Evolutionary conservation across 2,888 invertebrate genomes (phyloP), one percentile per base, ranked within the genome.

Genomic region (Amiota mariae): DNA sequence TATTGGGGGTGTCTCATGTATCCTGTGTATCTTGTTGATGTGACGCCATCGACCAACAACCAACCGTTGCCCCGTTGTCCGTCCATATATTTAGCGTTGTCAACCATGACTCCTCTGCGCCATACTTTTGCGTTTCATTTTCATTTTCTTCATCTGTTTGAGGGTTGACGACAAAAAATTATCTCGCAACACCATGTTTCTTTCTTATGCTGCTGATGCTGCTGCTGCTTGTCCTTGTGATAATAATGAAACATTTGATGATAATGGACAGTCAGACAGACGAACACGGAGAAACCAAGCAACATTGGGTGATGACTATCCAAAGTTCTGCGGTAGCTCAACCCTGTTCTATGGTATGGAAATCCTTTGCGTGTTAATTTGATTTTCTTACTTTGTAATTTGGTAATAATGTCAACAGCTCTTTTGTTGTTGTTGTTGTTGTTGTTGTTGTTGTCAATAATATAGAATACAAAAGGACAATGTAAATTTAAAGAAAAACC

Each of bases 331-430:
- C 57, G 66, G 66, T 63, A 36, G 72, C 72, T 66, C 72, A 72
- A 56, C 64, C 64, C 66, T 47, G 46, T 72, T 64, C 66, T 49
- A 67, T 51, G 49, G 51, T 18, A 49, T 61, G 13, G 36, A 73
- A 76, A 79, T 73, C 72, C 75, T 67, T 72, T 75, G 76, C 80
- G 79, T 85, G 85, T 84, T 84, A 84, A 84, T 84, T 84, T 84
- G 86, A 84, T 84, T 84, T 84, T 85, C 82, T 81, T 84, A 79
- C 86, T 83, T 83, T 86, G 82, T 86, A 86, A 85, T 83, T 81
- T 77, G 79, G 86, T 85, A 86, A 83, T 83, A 85, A 86, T 83
- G 84, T 80, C 86, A 82, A 82, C 83, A 86, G 83, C 74, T 54
- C 71, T 67, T 51, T 61, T 74, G 70, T 73, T 73, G 51, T 63